phyloP scores from a whole-genome alignment of 1,140 invertebrate genomes.

The Melanaphis sacchari region DNA sequence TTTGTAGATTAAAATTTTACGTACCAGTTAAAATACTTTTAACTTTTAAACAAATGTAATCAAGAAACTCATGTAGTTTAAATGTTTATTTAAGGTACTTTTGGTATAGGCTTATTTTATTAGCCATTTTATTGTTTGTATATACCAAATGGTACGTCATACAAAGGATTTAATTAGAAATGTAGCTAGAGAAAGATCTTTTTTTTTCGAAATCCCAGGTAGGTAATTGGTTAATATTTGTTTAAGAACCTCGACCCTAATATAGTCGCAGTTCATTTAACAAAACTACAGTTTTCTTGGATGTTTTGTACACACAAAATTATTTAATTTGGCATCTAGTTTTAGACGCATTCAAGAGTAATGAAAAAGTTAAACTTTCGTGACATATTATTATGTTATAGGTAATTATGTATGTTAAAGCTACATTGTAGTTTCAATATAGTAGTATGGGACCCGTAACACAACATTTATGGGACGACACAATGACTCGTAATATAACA shows the following conservation, averaged over 20 bases:
- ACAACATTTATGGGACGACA: neutral
- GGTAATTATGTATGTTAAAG: neutral
- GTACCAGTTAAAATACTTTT: neutral
- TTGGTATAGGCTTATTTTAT: neutral
- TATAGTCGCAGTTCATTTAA: neutral
- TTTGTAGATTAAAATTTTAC: neutral
- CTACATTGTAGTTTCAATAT: neutral
- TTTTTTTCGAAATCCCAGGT: neutral
- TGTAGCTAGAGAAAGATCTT: neutral
- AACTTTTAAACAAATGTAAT: neutral
- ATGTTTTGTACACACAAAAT: neutral
- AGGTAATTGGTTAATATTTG: constrained; percentile 1
- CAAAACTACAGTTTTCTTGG: neutral
- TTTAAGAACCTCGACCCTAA: neutral
- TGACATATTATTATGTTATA: neutral
- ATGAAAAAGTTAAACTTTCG: neutral
- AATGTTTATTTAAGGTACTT: neutral
- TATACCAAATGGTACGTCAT: neutral
- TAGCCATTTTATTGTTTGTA: neutral
- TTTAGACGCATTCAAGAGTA: neutral
- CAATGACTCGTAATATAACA: too few species aligned
- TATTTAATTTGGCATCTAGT: neutral
- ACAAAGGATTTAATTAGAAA: neutral
- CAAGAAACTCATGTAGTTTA: neutral
- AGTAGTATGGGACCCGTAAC: neutral